A percentile compares a stretch with the other conserved stretches of the same genome.
Conservation (phyloP, 1,140 invertebrate genomes). For the Drosophila sproati region DNA sequence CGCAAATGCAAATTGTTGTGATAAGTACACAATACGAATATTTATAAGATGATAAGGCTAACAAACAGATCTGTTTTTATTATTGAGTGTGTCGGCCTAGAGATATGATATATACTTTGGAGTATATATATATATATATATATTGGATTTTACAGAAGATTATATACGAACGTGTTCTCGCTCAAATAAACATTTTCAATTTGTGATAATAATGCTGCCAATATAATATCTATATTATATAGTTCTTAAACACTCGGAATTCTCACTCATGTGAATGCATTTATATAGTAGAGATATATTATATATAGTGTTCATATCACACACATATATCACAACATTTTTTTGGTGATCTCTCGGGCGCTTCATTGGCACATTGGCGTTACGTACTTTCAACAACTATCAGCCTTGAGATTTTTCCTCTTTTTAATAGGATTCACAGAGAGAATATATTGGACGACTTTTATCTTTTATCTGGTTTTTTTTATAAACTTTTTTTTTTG, state of each 20-base stretch:
- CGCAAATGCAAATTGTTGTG: constrained; percentile 62
- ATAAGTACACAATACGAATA: constrained; percentile 35
- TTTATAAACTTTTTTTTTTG: constrained; percentile 20
- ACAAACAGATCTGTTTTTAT: constrained; percentile 26
- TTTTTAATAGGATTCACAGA: constrained; percentile 1
- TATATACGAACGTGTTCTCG: constrained; percentile 7
- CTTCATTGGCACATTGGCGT: constrained; percentile 16
- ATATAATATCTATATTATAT: constrained; percentile 10
- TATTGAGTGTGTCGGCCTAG: constrained; percentile 31
- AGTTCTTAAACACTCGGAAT: constrained; percentile 21
- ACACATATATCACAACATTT: constrained; percentile 15
- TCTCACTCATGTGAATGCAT: constrained; percentile 21
- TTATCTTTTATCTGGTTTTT: constrained; percentile 2
- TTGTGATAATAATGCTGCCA: constrained; percentile 38
- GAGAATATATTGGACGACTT: constrained; percentile 4
- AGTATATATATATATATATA: constrained; percentile 2
- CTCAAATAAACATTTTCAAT: constrained; percentile 17
- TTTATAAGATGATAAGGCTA: constrained; percentile 41
- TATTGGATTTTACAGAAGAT: neutral
- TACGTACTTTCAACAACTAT: constrained; percentile 8
- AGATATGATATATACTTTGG: neutral
- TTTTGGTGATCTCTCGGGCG: constrained; percentile 7
- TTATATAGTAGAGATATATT: neutral
- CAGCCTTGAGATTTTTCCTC: constrained; percentile 13
- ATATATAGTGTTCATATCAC: constrained; percentile 30